Conservation (phyloP, 2,797 vertebrate species). For the Tenualosa thibaudeaui region DNA sequence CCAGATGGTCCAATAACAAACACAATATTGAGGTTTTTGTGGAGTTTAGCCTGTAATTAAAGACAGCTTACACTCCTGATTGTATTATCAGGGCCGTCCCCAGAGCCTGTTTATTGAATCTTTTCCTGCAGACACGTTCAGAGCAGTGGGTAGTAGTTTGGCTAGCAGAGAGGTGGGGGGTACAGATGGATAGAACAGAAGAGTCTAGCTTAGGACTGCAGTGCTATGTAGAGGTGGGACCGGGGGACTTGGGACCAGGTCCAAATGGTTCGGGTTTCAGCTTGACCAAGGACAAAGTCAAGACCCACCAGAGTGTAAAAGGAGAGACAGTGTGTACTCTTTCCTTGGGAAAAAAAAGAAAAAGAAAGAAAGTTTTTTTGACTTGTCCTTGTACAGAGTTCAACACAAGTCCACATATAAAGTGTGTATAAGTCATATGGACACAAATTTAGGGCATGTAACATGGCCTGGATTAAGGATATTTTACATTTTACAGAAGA, state of each 20-base stretch:
- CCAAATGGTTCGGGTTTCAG: background rate
- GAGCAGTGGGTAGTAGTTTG: background rate
- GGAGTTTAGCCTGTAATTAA: slow-evolving; percentile 1
- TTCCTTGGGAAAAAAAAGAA: background rate
- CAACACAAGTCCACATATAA: background rate
- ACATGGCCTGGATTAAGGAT: background rate
- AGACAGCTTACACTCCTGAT: slow-evolving; percentile 14
- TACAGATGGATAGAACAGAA: background rate
- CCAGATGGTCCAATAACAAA: slow-evolving; percentile 17
- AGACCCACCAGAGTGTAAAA: background rate
- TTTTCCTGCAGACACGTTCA: background rate
- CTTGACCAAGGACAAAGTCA: slow-evolving; percentile 8
- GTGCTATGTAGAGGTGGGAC: background rate
- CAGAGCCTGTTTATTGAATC: background rate
- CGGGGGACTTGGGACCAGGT: background rate
- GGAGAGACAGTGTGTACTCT: background rate
- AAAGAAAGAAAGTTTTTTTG: background rate
- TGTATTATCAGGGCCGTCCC: background rate
- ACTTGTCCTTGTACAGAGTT: background rate
- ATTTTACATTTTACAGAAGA: background rate
- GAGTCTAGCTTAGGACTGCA: background rate
- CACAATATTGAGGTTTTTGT: slow-evolving; percentile 7
- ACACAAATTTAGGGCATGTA: background rate
- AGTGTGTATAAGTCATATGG: background rate
- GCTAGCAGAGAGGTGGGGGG: background rate